Conservation (phyloP, 92 coral and sea anemone genomes). For the Pocillopora grandis region DNA sequence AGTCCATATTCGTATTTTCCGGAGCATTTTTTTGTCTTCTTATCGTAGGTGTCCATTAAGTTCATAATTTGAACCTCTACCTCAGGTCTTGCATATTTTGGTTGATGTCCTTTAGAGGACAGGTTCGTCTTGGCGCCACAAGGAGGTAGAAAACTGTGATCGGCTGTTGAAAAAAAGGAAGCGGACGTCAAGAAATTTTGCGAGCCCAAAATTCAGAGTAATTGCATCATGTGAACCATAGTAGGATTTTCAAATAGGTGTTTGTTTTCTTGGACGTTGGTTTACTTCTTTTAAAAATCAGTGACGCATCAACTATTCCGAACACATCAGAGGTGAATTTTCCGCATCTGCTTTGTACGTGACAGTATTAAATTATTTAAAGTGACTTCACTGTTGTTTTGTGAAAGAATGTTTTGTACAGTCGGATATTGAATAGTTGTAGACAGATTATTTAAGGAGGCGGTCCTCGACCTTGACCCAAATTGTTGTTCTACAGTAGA, state of each 20-base stretch:
- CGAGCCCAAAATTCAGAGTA: neutral
- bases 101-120: neutral
- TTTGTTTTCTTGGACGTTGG: neutral
- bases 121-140: constrained; percentile 4
- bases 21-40: constrained; percentile 40
- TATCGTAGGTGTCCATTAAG: constrained; percentile 54
- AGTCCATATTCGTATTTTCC: constrained; percentile 29
- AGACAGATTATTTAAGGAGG: neutral
- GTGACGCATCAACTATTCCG: constrained; percentile 1
- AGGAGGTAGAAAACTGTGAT: constrained; percentile 1
- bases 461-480: constrained; percentile 20
- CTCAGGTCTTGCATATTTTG: constrained; percentile 18
- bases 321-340: constrained; percentile 7
- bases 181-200: neutral
- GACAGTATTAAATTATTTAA: constrained; percentile 9
- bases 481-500: neutral
- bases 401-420: neutral
- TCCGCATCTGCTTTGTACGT: constrained; percentile 46
- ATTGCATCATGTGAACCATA: neutral
- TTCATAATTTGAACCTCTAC: constrained; percentile 47
- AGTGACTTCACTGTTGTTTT: neutral
- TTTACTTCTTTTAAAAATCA: neutral
- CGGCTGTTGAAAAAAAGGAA: constrained; percentile 1
- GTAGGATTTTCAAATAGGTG: neutral
- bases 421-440: constrained; percentile 1